Conservation (phyloP, 92 coral and sea anemone genomes). For the Ricordea florida region DNA sequence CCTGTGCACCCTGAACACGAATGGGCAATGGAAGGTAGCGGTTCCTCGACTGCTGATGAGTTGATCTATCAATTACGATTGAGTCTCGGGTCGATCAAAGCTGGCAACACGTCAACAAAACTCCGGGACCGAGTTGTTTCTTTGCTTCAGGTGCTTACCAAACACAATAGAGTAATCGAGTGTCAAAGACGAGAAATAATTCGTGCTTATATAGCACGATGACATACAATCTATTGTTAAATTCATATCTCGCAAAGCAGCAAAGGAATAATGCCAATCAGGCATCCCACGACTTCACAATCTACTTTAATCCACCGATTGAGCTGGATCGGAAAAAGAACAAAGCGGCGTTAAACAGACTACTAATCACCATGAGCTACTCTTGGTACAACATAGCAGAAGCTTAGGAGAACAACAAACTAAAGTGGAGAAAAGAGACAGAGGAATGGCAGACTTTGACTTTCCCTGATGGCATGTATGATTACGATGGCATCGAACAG, state of each 20-base stretch:
- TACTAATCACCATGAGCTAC: conserved; percentile 18
- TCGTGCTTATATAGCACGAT: not conserved
- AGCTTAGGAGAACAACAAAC: conserved; percentile 10
- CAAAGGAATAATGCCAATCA: not conserved
- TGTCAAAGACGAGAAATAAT: too few relatives aligned
- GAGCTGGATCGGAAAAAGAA: not conserved
- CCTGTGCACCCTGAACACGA: not conserved
- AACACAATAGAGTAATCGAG: not conserved
- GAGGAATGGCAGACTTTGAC: not conserved
- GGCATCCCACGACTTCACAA: not conserved
- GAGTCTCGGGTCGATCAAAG: not conserved
- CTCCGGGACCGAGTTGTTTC: not conserved
- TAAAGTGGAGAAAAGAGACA: conserved; percentile 1
- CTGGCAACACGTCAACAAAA: not conserved
- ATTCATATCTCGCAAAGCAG: not conserved
- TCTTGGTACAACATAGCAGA: conserved; percentile 11
- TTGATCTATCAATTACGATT: not conserved
- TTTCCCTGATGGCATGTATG: not conserved
- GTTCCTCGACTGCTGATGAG: not conserved
- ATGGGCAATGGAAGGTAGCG: not conserved
- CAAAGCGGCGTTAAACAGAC: not conserved
- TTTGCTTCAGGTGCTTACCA: not conserved
- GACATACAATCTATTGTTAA: not conserved
- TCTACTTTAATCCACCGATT: not conserved
- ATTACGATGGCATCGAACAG: not conserved